Evolutionary conservation across 2,888 invertebrate genomes (phyloP), one percentile per base, ranked within the genome.

Genomic region (Cheilosia vernalis): DNA sequence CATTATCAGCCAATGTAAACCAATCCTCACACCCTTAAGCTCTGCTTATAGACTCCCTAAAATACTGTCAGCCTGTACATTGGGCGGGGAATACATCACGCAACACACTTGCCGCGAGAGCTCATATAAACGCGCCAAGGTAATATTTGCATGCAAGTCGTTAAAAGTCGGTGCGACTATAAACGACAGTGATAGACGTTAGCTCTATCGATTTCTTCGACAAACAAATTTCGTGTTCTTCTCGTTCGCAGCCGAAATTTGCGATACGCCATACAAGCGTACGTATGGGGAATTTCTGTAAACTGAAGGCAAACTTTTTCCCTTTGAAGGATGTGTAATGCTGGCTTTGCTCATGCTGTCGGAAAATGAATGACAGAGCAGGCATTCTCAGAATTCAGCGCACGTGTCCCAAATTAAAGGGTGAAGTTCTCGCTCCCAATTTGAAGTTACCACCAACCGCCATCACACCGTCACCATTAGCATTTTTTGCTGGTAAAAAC

Each of bases 341-440:
- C 17, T 61, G 61, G 44, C 77, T 77, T 69, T 53, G 13, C 51
- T 44, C 15, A 27, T 15, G 7, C 17, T 47, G 56, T 56, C 78
- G 42, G 44, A 53, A 10, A 79, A 74, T 69, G 64, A 73, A 69
- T 73, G 79, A 64, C 63, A 58, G 83, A 69, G 61, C 27, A 61
- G 72, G 66, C 74, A 51, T 69, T 56, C 44, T 60, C 19, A 30
- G 55, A 58, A 69, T 80, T 70, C 69, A 74, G 44, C 30, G 67
- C 66, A 69, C 63, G 69, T 79, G 69, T 74, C 27, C 7, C 53
- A 74, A 84, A 80, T 84, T 84, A 60, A 79, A 80, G 74, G 81
- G 64, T 56, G 40, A 74, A 64, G 58, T 74, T 76, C 40, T 27
- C 21, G 19, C 4, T 30, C 24, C 27, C 37, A 51, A n/a, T 24